Conservation (phyloP, 2,113 vertebrate species). For the Paedocypris sp. region DNA sequence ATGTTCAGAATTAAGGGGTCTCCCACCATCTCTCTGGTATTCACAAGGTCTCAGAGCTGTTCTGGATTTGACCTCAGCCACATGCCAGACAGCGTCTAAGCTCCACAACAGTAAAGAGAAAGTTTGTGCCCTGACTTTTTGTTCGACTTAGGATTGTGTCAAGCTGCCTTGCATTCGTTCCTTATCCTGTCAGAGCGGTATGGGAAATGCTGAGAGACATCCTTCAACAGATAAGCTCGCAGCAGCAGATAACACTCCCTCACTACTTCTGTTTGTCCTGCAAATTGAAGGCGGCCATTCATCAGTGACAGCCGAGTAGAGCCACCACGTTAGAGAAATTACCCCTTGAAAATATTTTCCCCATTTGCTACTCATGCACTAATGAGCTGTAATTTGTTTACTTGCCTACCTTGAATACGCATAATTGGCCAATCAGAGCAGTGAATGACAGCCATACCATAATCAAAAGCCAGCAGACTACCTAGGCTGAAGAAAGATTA, state of each 20-base stretch:
- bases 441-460: slow-evolving; percentile 20
- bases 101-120: neutral
- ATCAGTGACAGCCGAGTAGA: neutral
- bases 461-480: too few species aligned
- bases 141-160: slow-evolving; percentile 4
- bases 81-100: slow-evolving; percentile 10
- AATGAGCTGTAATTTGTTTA: slow-evolving; percentile 31
- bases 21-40: neutral
- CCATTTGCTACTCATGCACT: slow-evolving; percentile 6
- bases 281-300: slow-evolving; percentile 2
- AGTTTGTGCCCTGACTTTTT: neutral
- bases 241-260: neutral
- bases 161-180: neutral
- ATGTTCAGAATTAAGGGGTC: neutral
- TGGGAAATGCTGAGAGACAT: neutral
- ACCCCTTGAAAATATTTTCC: slow-evolving; percentile 17
- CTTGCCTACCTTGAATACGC: slow-evolving; percentile 18
- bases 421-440: slow-evolving; percentile 29
- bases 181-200: neutral
- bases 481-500: too few species aligned
- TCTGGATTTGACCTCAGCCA: neutral
- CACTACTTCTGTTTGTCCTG: slow-evolving; percentile 11
- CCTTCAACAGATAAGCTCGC: neutral
- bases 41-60: neutral
- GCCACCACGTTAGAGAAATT: slow-evolving; percentile 11